phyloP scores from a whole-genome alignment of 2,888 invertebrate genomes.

The Orchesella flavescens region DNA sequence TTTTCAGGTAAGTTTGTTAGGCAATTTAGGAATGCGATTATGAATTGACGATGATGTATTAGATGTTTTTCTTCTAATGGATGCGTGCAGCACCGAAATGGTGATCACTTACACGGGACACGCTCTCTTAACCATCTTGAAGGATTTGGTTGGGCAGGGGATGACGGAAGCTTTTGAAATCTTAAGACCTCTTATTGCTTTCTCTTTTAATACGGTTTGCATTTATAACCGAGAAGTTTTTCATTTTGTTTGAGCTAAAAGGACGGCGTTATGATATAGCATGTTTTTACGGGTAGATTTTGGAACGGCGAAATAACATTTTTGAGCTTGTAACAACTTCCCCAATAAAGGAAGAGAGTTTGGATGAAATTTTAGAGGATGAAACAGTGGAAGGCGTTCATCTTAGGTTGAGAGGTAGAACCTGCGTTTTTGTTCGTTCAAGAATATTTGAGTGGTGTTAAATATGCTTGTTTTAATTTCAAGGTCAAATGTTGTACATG shows the following conservation, averaged over 20 bases:
- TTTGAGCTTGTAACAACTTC: constrained; percentile 95
- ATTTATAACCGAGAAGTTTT: constrained; percentile 73
- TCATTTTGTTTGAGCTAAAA: neutral
- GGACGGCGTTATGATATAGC: too few species aligned
- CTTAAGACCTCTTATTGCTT: constrained; percentile 92
- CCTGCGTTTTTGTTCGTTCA: too few species aligned
- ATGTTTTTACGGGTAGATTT: constrained; percentile 79
- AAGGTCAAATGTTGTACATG: constrained; percentile 97
- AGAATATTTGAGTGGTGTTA: too few species aligned
- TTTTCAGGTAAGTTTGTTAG: constrained; percentile 84
- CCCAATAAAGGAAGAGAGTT: constrained; percentile 82
- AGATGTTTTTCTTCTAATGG: too few species aligned
- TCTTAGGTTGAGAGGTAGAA: constrained; percentile 76
- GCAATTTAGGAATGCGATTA: neutral
- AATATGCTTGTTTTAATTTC: too few species aligned
- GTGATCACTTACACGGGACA: constrained; percentile 91
- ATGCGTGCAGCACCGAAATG: constrained; percentile 90
- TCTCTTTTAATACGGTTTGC: constrained; percentile 93
- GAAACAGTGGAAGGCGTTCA: constrained; percentile 52
- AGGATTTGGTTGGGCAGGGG: constrained; percentile 89
- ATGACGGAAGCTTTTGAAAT: constrained; percentile 94
- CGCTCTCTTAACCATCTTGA: constrained; percentile 90
- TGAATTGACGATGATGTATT: too few species aligned
- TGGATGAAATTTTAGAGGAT: constrained; percentile 76
- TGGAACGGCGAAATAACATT: constrained; percentile 96